Evolutionary conservation across 2,888 invertebrate species (phyloP).

Genomic region (Pheosia gnoma): DNA sequence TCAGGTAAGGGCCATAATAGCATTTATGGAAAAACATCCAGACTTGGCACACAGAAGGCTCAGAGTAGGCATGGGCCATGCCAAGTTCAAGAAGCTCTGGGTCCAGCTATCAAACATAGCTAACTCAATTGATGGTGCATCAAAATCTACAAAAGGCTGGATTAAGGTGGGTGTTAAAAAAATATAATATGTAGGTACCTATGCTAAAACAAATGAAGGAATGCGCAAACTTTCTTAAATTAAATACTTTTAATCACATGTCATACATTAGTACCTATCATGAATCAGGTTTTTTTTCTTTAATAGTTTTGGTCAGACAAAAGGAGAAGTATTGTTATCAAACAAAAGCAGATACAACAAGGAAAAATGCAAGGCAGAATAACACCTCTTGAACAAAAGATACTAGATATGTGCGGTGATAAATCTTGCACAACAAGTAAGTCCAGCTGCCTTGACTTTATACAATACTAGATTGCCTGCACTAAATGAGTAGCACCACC

Average conservation of each 20-base stretch:
- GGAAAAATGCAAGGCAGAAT: constrained; percentile 56
- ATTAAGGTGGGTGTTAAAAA: constrained; percentile 57
- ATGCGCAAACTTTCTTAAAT: too few species aligned
- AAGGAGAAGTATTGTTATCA: constrained; percentile 58
- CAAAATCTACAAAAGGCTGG: constrained; percentile 70
- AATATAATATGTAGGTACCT: not conserved
- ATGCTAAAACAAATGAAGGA: too few species aligned
- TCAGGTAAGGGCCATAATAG: constrained; percentile 64
- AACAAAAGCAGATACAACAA: constrained; percentile 64
- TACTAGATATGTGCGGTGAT: constrained; percentile 53
- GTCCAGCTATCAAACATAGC: constrained; percentile 56
- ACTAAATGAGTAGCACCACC: too few species aligned
- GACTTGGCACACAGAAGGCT: constrained; percentile 61
- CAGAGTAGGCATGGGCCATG: constrained; percentile 54
- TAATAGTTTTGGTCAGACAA: constrained; percentile 73
- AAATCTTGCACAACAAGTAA: constrained; percentile 42
- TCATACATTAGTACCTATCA: not conserved
- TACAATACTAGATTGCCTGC: too few species aligned
- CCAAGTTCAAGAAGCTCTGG: constrained; percentile 66
- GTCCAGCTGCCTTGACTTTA: not conserved
- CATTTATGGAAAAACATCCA: constrained; percentile 68
- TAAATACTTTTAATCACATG: too few species aligned
- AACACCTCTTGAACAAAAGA: constrained; percentile 59
- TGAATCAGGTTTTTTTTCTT: constrained; percentile 18
- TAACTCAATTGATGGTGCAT: constrained; percentile 62